Evolutionary conservation across 2,113 vertebrate genomes (phyloP).

Genomic region (Donacobius atricapilla): DNA sequence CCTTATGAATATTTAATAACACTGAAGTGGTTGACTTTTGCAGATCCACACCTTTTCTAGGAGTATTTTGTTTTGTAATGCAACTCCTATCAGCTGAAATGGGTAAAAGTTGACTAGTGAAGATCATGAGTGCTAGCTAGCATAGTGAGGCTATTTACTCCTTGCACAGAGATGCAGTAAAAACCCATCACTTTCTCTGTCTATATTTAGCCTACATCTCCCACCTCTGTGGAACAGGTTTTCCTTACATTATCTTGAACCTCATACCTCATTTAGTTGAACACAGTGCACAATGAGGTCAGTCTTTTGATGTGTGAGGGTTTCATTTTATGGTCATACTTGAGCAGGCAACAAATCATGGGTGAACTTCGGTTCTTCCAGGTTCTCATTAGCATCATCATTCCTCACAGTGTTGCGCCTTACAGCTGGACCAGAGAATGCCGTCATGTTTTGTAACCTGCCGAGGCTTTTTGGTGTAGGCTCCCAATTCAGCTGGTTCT

Average conservation of each 20-base stretch:
- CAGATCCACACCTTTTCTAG: not conserved
- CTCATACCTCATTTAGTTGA: not conserved
- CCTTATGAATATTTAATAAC: constrained; percentile 27
- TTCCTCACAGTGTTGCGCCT: not conserved
- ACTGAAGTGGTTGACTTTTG: constrained; percentile 3
- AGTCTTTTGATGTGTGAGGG: not conserved
- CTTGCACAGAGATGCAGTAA: not conserved
- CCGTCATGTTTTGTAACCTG: not conserved
- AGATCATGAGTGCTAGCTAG: not conserved
- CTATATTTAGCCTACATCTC: not conserved
- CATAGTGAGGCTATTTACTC: not conserved
- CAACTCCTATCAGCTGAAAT: not conserved
- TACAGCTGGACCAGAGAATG: rapidly evolving
- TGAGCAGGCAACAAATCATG: not conserved
- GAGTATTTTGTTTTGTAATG: not conserved
- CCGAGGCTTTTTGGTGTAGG: not conserved
- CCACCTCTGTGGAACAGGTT: not conserved
- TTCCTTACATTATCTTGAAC: not conserved
- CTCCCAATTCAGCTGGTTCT: not conserved
- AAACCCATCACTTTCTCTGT: not conserved
- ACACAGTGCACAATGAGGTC: not conserved
- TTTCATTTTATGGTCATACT: constrained; percentile 20
- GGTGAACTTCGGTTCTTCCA: not conserved
- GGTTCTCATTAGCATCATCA: not conserved
- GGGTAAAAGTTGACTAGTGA: not conserved